phyloP scores from a whole-genome alignment of 2,113 vertebrate species.

The Plecturocebus donacophilus region DNA sequence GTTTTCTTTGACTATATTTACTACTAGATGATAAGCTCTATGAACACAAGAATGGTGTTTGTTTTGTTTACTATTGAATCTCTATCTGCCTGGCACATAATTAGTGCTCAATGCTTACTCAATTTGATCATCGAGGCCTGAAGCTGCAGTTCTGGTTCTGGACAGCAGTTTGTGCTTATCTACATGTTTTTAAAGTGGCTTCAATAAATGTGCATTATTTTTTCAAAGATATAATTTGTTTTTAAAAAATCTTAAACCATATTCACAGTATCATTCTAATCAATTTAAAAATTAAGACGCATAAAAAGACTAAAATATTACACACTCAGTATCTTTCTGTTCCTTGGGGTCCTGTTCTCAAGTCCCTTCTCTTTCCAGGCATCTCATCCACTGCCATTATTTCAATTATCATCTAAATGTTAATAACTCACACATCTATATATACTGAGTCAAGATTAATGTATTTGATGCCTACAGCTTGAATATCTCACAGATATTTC shows the following conservation, averaged over 20 bases:
- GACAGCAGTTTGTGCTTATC: neutral
- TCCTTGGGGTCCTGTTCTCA: neutral
- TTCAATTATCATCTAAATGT: neutral
- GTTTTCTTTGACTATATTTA: slow-evolving; percentile 38
- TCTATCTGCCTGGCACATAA: neutral
- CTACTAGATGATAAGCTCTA: slow-evolving; percentile 11
- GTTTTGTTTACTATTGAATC: slow-evolving; percentile 48
- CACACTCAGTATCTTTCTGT: neutral
- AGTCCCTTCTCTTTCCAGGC: slow-evolving; percentile 1
- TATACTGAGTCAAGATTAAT: neutral
- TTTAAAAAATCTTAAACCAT: neutral
- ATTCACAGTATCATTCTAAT: neutral
- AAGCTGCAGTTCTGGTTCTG: slow-evolving; percentile 5
- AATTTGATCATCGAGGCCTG: neutral
- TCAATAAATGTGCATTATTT: slow-evolving; percentile 19
- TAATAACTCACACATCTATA: neutral
- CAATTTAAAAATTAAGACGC: neutral
- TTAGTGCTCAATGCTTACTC: neutral
- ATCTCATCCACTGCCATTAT: neutral
- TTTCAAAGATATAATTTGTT: slow-evolving; percentile 9
- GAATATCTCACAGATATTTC: neutral
- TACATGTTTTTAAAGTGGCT: neutral
- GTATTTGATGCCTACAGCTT: neutral
- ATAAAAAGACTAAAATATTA: neutral
- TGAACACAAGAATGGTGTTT: neutral